Evolutionary conservation across 2,113 vertebrate genomes (phyloP), one percentile per base, ranked within the genome.

Genomic region (Martes martes): DNA sequence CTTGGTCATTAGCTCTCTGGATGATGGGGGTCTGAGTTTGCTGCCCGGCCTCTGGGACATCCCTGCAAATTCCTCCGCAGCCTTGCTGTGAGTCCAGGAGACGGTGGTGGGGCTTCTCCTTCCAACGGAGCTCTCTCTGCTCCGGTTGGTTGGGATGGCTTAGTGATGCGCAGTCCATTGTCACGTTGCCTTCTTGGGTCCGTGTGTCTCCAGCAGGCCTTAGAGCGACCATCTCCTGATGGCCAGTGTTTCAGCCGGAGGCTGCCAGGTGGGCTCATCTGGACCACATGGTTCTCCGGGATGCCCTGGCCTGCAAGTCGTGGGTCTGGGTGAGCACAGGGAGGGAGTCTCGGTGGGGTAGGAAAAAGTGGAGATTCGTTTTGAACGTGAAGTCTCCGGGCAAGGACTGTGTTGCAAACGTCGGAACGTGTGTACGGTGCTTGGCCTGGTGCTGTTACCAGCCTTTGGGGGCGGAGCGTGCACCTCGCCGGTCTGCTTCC

Each of bases 121-220:
- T 33, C 61, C 36, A 82, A 65, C 26, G 28, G 76, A 16, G 74
- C 26, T 0, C 28, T 1, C 36, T 31, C 36, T 28, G 28, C 47
- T 47, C 61, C 57, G 61, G 61, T 36, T 28, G 74, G 23, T 59
- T 11, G 63, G 36, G 14, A 18, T 47, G 21, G 86, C 47, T 39
- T 28, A 10, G 59, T 11, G 3, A 21, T 39, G 61, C 6, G 39
- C 5, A 0, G 78, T 57, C 45, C 2, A 0, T 89, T 4, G 1
- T n/a, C 11, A 19, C 39, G 28, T 9, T 39, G 78, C 63, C 63
- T 69, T 91, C 50, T 69, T 4, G 19, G 19, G 18, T 24, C 23
- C 14, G 7, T n/a, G 26, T 16, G 63, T 33, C 23, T 26, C 52
- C 28, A 42, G 47, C 18, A 7, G 15, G 47, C 61, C 61, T 81